phyloP scores from a whole-genome alignment of 2,113 vertebrate genomes.

The Nibea albiflora region DNA sequence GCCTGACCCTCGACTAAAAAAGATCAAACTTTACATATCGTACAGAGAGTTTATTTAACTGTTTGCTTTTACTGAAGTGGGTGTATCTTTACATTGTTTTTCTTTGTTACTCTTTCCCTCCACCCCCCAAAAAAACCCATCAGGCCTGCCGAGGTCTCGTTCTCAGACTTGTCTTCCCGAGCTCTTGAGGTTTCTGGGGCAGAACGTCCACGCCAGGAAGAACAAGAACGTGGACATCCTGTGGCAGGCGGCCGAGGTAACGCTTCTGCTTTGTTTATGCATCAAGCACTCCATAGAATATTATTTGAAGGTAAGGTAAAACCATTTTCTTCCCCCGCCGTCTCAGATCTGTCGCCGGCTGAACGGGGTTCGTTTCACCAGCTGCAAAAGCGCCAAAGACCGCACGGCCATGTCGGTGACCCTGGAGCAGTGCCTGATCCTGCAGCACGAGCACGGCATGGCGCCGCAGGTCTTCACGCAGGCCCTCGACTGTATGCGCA shows the following conservation, averaged over 20 bases:
- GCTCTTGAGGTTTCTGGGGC: constrained; percentile 94
- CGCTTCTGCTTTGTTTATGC: neutral
- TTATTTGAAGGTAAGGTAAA: no score
- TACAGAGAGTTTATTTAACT: no score
- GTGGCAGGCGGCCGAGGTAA: constrained; percentile 99
- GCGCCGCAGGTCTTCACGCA: constrained; percentile 99
- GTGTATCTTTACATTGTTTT: no score
- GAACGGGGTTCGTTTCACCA: constrained; percentile 98
- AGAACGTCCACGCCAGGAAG: constrained; percentile 97
- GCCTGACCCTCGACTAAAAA: no score
- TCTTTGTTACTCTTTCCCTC: no score
- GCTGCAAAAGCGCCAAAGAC: constrained; percentile 99
- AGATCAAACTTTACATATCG: no score
- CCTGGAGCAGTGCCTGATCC: constrained; percentile 97
- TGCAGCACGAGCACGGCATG: constrained; percentile 99
- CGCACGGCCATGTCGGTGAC: constrained; percentile 99
- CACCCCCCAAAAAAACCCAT: neutral
- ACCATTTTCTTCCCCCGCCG: neutral
- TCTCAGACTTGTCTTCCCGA: constrained; percentile 99
- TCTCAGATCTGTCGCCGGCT: constrained; percentile 94
- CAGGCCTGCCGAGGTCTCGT: constrained; percentile 95
- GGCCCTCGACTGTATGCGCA: constrained; percentile 99
- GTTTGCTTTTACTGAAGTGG: no score
- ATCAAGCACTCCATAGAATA: no score
- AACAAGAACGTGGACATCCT: constrained; percentile 99